Percentiles rank a stretch among this genome's conserved stretches.
These are phyloP conservation scores for Lordiphosa stackelbergi DNA, from an alignment of 1,140 invertebrate genomes.

Conservation along the genomic window DNA sequence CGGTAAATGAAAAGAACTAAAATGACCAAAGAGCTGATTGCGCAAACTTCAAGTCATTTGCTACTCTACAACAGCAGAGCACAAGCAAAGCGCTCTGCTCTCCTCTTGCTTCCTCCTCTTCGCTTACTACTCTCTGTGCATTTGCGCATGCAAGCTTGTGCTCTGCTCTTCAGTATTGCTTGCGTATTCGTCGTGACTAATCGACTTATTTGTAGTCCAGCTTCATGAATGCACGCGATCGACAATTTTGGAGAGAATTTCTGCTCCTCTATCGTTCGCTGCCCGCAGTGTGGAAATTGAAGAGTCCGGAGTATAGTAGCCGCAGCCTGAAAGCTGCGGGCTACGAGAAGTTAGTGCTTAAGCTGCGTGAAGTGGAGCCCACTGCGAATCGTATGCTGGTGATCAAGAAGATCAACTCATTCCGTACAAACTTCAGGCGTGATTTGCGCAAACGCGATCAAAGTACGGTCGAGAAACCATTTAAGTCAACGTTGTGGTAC, in stretches of 20 bases:
- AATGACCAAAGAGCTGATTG: no score
- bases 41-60: no score
- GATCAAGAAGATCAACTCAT: conserved; percentile 71
- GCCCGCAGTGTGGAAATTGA: conserved; percentile 68
- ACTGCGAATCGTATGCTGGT: conserved; percentile 53
- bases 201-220: not conserved
- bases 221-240: conserved; percentile 38
- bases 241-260: conserved; percentile 64
- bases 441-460: conserved; percentile 46
- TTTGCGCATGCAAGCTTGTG: conserved; percentile 55
- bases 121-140: not conserved
- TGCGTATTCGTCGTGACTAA: not conserved
- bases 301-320: conserved; percentile 61
- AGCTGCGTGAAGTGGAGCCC: conserved; percentile 64
- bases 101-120: conserved; percentile 3
- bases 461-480: conserved; percentile 9
- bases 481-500: conserved; percentile 67
- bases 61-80: no score
- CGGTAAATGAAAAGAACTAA: no score
- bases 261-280: conserved; percentile 61
- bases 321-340: conserved; percentile 38
- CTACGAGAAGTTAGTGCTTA: conserved; percentile 55
- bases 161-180: conserved; percentile 26
- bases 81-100: not conserved
- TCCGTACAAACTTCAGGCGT: conserved; percentile 67